Evolutionary conservation across 2,888 invertebrate species (phyloP).

Genomic region (Drosophila greeni): DNA sequence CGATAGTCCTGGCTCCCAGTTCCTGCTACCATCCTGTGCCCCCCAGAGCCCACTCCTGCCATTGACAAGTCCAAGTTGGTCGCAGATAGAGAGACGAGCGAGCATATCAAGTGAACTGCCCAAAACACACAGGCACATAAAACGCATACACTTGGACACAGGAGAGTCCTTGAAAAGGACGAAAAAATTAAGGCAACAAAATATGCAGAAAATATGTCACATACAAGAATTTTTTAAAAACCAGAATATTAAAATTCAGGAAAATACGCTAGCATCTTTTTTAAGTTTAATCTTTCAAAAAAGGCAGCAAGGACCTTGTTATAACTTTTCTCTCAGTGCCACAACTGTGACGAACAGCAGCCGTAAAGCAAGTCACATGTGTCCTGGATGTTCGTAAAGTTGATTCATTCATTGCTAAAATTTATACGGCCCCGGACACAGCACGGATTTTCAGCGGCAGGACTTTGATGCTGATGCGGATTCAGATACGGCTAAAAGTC

Average conservation of each 20-base stretch:
- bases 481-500: conserved; percentile 15
- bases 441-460: conserved; percentile 38
- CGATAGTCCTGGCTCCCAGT: conserved; percentile 4
- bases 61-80: conserved; percentile 69
- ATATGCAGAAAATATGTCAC: background rate
- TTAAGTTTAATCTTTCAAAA: background rate
- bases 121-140: conserved; percentile 39
- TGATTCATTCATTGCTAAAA: conserved; percentile 71
- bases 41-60: conserved; percentile 39
- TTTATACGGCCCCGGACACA: conserved; percentile 62
- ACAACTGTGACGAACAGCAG: conserved; percentile 16
- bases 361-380: conserved; percentile 67
- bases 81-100: conserved; percentile 37
- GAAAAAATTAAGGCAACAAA: background rate
- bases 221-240: background rate
- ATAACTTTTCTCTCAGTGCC: conserved; percentile 1
- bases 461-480: conserved; percentile 25
- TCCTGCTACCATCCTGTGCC: conserved; percentile 1
- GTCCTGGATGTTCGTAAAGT: conserved; percentile 70
- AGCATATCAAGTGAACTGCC: conserved; percentile 61
- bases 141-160: conserved; percentile 30
- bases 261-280: background rate
- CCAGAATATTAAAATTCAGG: background rate
- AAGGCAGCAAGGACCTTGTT: background rate
- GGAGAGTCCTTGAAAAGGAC: conserved; percentile 6